Evolutionary conservation across 2,888 invertebrate species (phyloP), one percentile per base, ranked within the genome.

Genomic region (Brachynemurus nebulosus): DNA sequence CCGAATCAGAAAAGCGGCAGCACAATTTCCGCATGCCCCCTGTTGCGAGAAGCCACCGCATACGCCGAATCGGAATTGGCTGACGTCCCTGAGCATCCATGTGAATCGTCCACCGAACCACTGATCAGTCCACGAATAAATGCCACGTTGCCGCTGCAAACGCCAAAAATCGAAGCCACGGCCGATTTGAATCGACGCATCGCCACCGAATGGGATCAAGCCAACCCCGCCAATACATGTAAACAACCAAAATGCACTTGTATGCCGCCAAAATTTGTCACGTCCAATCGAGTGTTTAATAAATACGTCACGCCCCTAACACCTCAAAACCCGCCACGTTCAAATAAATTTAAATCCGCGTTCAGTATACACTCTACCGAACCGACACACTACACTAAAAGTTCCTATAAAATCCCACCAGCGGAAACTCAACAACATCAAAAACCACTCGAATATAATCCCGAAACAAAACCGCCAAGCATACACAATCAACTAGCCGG

Each of bases 1-100:
- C 2, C 18, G n/a, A 36, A 36, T 14, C 57, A 55, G 4, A 54
- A 63, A 33, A 58, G 59, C 38, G 59, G 63, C 1, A 59, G 53
- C 42, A 11, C 8, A 3, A 23, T 7, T 8, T 4, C 14, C 17
- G n/a, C 12, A 8, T 44, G 44, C 12, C 37, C 38, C 5, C 30
- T 44, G 20, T 25, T 44, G 16, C 27, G 19, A 12, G 25, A 44
- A 12, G 44, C 38, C 14, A 20, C 37, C 5, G n/a, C 38, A 16
- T 14, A 12, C 38, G 19, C 34, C 4, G 38, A 42, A 12, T 33
- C 30, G 7, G 27, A 38, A 19, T n/a, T 37, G 8, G 27, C 25
- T 12, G 30, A 44, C 8, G 21, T 27, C 4, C 19, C 27, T 8
- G 35, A 42, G 14, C 35, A 34, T 16, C 27, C 30, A 7, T 16